phyloP scores from a whole-genome alignment of 2,113 vertebrate genomes.

The Tupaia chinensis region DNA sequence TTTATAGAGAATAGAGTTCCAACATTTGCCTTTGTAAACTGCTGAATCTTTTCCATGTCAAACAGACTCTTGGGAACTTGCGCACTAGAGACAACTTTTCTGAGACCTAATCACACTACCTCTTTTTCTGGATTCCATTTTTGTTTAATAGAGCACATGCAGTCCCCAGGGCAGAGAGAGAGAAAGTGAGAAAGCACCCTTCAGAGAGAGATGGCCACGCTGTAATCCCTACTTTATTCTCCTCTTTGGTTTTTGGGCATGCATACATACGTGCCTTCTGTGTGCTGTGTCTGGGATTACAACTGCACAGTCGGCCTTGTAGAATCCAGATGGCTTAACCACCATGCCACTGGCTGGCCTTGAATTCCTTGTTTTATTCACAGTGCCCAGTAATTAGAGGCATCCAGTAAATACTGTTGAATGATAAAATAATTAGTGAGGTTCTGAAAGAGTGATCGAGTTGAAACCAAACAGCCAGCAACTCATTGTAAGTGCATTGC shows the following conservation, averaged over 20 bases:
- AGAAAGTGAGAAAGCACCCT: no score
- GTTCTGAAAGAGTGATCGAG: conserved; percentile 28
- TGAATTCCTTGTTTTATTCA: conserved; percentile 15
- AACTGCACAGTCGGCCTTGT: no score
- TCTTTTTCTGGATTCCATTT: conserved; percentile 14
- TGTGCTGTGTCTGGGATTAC: no score
- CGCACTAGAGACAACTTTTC: not conserved
- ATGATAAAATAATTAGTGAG: not conserved
- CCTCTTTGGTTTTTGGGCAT: no score
- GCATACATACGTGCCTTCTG: no score
- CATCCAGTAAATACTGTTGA: not conserved
- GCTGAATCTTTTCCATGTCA: not conserved
- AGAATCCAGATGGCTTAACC: no score
- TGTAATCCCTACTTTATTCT: no score
- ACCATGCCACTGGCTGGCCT: no score
- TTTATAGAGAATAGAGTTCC: not conserved
- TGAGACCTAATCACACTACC: not conserved
- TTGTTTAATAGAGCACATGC: no score
- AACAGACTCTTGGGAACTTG: not conserved
- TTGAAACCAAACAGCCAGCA: not conserved
- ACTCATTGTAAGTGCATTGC: not conserved
- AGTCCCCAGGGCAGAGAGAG: no score
- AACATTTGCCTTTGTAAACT: not conserved
- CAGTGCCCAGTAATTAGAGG: not conserved
- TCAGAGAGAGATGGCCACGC: no score